These are phyloP conservation scores for Oryzias woworae DNA, from an alignment of 2,113 vertebrate species.

Conservation along the genomic window DNA sequence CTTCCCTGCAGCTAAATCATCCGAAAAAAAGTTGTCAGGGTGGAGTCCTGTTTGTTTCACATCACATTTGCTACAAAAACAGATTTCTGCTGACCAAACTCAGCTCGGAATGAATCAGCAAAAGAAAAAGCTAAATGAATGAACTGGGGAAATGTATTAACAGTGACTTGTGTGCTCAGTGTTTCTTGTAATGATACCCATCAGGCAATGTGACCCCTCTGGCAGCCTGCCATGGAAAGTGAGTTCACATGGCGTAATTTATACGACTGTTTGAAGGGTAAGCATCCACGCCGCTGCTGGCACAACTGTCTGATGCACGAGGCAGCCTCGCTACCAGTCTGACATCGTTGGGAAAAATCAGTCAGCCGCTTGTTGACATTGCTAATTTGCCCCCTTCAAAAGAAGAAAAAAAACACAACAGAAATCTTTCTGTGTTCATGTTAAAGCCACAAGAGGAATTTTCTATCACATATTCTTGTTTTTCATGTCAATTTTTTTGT, in stretches of 20 bases:
- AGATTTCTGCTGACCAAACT: too few relatives aligned
- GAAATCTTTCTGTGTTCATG: too few relatives aligned
- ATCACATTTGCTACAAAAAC: too few relatives aligned
- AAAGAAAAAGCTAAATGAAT: neutral
- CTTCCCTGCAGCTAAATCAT: neutral
- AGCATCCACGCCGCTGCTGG: conserved; percentile 1
- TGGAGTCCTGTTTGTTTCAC: neutral
- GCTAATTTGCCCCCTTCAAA: too few relatives aligned
- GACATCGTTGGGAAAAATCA: neutral
- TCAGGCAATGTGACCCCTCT: neutral
- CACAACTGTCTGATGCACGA: neutral
- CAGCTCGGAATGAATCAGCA: too few relatives aligned
- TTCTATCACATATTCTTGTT: neutral
- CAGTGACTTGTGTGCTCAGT: neutral
- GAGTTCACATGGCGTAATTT: conserved; percentile 40
- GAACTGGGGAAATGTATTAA: neutral
- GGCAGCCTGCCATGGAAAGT: conserved; percentile 11
- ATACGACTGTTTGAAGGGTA: conserved; percentile 5
- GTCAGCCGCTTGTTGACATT: conserved; percentile 1
- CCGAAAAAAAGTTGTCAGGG: neutral
- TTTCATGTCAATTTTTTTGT: neutral
- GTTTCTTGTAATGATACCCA: conserved; percentile 30
- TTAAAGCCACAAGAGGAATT: too few relatives aligned
- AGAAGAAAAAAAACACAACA: too few relatives aligned
- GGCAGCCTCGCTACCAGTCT: neutral